Percentiles rank a stretch among this genome's conserved stretches.
Conservation (phyloP, 2,888 invertebrate species). For the Malthinus flaveolus region DNA sequence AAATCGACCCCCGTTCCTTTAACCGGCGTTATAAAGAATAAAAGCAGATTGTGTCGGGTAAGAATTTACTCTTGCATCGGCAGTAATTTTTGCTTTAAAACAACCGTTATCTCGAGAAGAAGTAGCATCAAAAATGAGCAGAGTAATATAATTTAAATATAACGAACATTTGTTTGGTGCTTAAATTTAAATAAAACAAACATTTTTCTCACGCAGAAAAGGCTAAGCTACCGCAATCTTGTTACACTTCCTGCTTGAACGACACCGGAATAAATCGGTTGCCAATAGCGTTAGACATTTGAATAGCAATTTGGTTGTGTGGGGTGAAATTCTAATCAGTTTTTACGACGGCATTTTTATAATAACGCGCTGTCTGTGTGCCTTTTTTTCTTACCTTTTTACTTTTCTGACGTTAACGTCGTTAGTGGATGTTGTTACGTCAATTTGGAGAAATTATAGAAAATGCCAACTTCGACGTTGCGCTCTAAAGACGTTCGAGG, state of each 20-base stretch:
- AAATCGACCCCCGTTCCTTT: not conserved
- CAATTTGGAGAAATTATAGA: conserved; percentile 18
- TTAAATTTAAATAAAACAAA: conserved; percentile 55
- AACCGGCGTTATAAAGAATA: conserved; percentile 1
- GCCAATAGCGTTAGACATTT: conserved; percentile 56
- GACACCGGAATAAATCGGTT: conserved; percentile 55
- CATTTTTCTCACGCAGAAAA: conserved; percentile 49
- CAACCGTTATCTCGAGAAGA: conserved; percentile 29
- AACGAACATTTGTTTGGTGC: conserved; percentile 49
- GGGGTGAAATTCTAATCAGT: conserved; percentile 55
- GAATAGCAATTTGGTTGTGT: conserved; percentile 56
- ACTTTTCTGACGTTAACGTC: conserved; percentile 34
- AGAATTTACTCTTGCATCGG: conserved; percentile 13
- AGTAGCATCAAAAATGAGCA: conserved; percentile 23
- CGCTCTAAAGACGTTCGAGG: not conserved
- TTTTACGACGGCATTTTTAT: conserved; percentile 54
- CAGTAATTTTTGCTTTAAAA: conserved; percentile 20
- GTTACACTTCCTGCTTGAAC: conserved; percentile 48
- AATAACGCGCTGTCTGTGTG: conserved; percentile 49
- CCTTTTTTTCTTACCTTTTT: conserved; percentile 34
- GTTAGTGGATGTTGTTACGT: conserved; percentile 20
- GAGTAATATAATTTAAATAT: conserved; percentile 46
- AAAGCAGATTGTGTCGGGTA: conserved; percentile 2
- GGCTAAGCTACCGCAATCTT: conserved; percentile 51
- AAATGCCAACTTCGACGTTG: conserved; percentile 4